A percentile compares a stretch with the other conserved stretches of the same genome.
These are phyloP conservation scores for Acleris emargana DNA, from an alignment of 2,888 invertebrate species.

Conservation along the genomic window DNA sequence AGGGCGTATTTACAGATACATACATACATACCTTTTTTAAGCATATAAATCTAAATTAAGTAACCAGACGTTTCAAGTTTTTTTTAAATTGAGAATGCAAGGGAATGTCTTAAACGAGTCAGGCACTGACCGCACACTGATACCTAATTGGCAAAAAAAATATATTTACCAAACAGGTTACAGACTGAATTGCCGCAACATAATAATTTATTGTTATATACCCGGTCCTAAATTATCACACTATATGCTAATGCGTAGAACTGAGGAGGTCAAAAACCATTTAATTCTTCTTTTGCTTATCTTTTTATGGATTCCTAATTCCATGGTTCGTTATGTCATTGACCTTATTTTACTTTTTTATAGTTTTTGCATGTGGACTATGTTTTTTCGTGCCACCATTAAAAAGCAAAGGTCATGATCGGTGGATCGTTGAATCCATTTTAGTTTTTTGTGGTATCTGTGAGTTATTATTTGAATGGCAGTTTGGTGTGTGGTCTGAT, in stretches of 20 bases:
- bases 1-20: too few relatives aligned
- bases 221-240: conserved; percentile 21
- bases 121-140: too few relatives aligned
- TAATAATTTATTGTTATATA: conserved; percentile 20
- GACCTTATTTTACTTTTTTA: conserved; percentile 44
- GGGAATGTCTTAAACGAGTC: too few relatives aligned
- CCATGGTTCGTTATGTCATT: conserved; percentile 45
- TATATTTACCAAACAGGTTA: too few relatives aligned
- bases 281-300: conserved; percentile 16
- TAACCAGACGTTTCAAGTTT: too few relatives aligned
- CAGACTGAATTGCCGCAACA: too few relatives aligned
- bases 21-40: too few relatives aligned
- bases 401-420: conserved; percentile 28
- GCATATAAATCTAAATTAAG: too few relatives aligned
- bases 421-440: conserved; percentile 16
- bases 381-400: conserved; percentile 30
- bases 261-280: conserved; percentile 24
- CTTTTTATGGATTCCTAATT: conserved; percentile 19
- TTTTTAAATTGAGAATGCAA: too few relatives aligned
- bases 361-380: conserved; percentile 20
- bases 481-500: too few relatives aligned
- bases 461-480: background rate
- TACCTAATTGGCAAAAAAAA: too few relatives aligned
- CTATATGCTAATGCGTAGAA: conserved; percentile 19
- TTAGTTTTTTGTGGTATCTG: conserved; percentile 9